Conservation (phyloP, 2,113 vertebrate genomes). For the Bucco capensis region DNA sequence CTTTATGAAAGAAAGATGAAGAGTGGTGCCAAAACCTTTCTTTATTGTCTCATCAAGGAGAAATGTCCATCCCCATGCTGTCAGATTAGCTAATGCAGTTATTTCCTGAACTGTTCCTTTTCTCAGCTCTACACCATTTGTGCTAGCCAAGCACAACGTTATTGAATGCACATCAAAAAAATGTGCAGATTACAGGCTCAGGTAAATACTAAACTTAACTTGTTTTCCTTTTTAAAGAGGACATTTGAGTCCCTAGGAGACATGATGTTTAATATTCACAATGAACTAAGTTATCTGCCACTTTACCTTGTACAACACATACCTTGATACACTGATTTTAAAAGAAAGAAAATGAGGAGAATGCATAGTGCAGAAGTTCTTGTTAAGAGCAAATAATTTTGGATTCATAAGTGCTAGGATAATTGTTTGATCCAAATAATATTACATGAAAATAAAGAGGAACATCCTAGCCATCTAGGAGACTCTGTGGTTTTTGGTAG, state of each 20-base stretch:
- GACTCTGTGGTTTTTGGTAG: not conserved
- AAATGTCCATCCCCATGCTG: not conserved
- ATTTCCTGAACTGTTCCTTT: not conserved
- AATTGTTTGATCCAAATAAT: not conserved
- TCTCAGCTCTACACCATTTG: not conserved
- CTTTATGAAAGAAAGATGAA: not conserved
- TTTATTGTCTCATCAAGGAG: not conserved
- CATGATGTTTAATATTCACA: not conserved
- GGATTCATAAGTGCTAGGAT: not conserved
- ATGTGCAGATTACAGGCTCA: not conserved
- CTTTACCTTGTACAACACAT: not conserved
- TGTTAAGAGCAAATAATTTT: not conserved
- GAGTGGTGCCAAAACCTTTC: not conserved
- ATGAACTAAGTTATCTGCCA: not conserved
- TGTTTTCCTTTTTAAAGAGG: not conserved
- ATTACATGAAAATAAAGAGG: not conserved
- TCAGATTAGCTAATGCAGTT: not conserved
- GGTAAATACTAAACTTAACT: not conserved
- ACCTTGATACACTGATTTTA: not conserved
- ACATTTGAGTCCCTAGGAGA: not conserved
- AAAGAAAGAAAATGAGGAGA: not conserved
- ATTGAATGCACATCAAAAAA: not conserved
- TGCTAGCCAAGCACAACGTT: not conserved
- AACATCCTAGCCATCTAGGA: not conserved
- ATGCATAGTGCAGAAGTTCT: not conserved